Percentiles rank a stretch among this genome's conserved stretches.
Evolutionary conservation across 2,113 vertebrate species (phyloP).

Genomic region (Uria aalge): DNA sequence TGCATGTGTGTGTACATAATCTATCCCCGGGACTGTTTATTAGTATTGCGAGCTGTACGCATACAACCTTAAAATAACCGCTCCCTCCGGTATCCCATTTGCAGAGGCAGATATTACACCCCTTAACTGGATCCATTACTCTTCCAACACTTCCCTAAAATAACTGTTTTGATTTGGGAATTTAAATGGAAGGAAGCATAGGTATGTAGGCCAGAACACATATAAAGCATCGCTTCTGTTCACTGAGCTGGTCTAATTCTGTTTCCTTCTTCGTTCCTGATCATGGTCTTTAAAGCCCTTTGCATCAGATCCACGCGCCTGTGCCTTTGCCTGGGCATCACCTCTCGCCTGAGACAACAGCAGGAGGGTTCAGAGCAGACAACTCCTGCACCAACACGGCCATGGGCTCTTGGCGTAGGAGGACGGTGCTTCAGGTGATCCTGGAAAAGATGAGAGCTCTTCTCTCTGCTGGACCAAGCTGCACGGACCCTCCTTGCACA

Average conservation of each 20-base stretch:
- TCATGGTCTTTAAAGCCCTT: background rate
- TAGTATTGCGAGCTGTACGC: background rate
- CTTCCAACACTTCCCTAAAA: slow-evolving; percentile 6
- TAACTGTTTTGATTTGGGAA: background rate
- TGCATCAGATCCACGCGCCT: background rate
- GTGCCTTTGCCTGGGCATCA: background rate
- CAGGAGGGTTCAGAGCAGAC: background rate
- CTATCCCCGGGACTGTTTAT: background rate
- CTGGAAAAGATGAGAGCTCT: background rate
- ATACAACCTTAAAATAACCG: slow-evolving; percentile 3
- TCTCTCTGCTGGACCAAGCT: background rate
- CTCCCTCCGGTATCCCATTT: background rate
- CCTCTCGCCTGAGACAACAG: background rate
- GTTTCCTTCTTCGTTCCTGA: slow-evolving; percentile 40
- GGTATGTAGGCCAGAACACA: background rate
- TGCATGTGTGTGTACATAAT: background rate
- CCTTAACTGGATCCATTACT: background rate
- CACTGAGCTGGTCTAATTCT: background rate
- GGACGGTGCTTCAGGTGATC: background rate
- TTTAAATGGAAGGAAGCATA: background rate
- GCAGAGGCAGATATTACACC: slow-evolving; percentile 7
- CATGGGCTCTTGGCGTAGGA: background rate
- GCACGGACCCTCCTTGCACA: background rate
- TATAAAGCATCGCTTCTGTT: slow-evolving; percentile 47
- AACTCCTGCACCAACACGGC: background rate